Evolutionary conservation across 2,888 invertebrate species (phyloP).

Genomic region (Epistrophella euchroma): DNA sequence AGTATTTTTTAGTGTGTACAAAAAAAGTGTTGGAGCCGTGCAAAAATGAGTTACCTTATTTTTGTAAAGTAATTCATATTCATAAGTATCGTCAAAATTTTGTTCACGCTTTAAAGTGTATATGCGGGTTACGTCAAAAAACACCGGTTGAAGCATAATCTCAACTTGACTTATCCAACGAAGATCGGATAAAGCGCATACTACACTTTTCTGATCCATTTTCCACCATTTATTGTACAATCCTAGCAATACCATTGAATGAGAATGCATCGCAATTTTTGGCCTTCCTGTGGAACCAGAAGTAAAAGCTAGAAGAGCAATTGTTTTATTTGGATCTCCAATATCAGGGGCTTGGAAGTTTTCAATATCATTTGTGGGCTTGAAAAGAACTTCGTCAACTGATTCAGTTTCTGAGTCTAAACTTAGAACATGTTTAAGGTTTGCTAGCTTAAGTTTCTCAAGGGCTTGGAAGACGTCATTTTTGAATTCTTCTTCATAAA

Average conservation of each 20-base stretch:
- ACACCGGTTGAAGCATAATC: constrained; percentile 66
- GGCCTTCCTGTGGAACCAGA: constrained; percentile 76
- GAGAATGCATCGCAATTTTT: constrained; percentile 68
- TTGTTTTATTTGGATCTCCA: constrained; percentile 47
- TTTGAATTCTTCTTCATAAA: constrained; percentile 67
- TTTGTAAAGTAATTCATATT: constrained; percentile 49
- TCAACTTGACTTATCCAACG: constrained; percentile 76
- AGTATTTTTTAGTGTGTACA: constrained; percentile 44
- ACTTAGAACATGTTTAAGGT: constrained; percentile 48
- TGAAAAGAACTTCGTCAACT: constrained; percentile 10
- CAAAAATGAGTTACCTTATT: constrained; percentile 71
- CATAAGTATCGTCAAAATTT: constrained; percentile 4
- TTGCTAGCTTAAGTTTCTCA: constrained; percentile 22
- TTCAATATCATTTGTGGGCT: constrained; percentile 1
- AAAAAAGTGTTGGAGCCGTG: constrained; percentile 59
- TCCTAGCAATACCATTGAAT: constrained; percentile 67
- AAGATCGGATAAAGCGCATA: constrained; percentile 72
- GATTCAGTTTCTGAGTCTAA: constrained; percentile 22
- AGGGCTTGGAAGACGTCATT: constrained; percentile 47
- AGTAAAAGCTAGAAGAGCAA: constrained; percentile 71
- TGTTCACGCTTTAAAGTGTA: constrained; percentile 49
- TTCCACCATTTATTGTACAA: constrained; percentile 68
- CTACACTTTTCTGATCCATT: constrained; percentile 11
- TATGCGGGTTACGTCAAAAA: constrained; percentile 71
- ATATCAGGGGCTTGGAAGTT: constrained; percentile 49